These are phyloP conservation scores for Sciaenops ocellatus DNA, from an alignment of 2,797 vertebrate genomes.

Conservation along the genomic window DNA sequence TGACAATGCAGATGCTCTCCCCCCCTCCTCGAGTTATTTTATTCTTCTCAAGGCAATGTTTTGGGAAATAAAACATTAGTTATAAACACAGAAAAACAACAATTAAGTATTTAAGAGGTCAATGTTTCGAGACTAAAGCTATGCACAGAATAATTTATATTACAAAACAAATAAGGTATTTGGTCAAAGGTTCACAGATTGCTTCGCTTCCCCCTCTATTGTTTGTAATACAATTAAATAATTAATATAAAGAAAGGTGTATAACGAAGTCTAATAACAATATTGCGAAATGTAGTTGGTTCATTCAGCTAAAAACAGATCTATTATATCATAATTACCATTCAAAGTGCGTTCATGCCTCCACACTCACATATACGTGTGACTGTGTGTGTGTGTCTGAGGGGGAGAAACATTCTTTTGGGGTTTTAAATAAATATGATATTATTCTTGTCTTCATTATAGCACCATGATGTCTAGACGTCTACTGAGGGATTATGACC, in stretches of 20 bases:
- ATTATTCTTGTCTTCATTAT: conserved; percentile 19
- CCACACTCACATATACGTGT: neutral
- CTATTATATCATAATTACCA: neutral
- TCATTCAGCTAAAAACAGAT: conserved; percentile 3
- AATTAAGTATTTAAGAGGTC: neutral
- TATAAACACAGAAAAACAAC: conserved; percentile 5
- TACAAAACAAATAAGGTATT: neutral
- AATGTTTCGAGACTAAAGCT: conserved; percentile 13
- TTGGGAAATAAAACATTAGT: conserved; percentile 1
- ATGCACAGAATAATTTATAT: conserved; percentile 4
- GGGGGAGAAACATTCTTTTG: neutral
- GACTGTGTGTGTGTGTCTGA: neutral
- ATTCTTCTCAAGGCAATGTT: conserved; percentile 29
- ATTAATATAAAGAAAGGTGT: neutral
- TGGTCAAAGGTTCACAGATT: neutral
- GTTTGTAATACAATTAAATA: neutral
- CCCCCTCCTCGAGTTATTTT: neutral
- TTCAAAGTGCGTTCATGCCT: neutral
- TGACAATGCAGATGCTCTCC: conserved; percentile 52
- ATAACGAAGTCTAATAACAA: neutral
- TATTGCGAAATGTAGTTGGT: neutral
- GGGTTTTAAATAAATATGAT: conserved; percentile 14
- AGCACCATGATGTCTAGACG: conserved; percentile 2
- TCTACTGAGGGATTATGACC: conserved; percentile 1
- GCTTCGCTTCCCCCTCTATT: too few species aligned